These are phyloP conservation scores for Pseudanteris insignis DNA, from an alignment of 2,888 invertebrate species.

Conservation along the genomic window DNA sequence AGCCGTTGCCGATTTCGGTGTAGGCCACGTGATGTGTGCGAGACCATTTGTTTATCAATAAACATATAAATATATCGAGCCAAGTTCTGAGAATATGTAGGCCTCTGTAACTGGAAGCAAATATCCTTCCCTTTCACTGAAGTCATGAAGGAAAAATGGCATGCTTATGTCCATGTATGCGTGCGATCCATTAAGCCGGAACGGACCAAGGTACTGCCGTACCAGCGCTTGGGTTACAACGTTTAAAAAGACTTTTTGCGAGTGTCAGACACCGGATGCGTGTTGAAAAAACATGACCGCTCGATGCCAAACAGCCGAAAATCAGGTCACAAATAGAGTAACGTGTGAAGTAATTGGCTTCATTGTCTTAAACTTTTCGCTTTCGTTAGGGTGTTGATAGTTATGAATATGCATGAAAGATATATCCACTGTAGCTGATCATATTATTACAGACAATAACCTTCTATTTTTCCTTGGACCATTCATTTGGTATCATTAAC, in stretches of 20 bases:
- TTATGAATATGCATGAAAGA: constrained; percentile 28
- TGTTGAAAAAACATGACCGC: constrained; percentile 30
- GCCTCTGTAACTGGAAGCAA: constrained; percentile 45
- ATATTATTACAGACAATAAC: constrained; percentile 11
- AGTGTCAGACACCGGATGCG: constrained; percentile 34
- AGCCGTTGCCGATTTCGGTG: too few relatives aligned
- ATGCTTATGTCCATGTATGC: constrained; percentile 30
- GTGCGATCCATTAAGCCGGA: constrained; percentile 53
- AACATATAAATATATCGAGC: constrained; percentile 2
- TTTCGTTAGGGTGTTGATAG: constrained; percentile 22
- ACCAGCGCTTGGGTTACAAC: constrained; percentile 18
- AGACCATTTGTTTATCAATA: too few relatives aligned
- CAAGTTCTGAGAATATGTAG: constrained; percentile 48
- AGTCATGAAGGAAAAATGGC: constrained; percentile 49
- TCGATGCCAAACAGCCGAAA: constrained; percentile 23
- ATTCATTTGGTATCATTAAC: too few relatives aligned
- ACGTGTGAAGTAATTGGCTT: constrained; percentile 26
- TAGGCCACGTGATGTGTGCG: too few relatives aligned
- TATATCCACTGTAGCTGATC: background rate
- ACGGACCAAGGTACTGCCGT: constrained; percentile 46
- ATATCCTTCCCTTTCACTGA: constrained; percentile 58
- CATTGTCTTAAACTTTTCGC: constrained; percentile 30
- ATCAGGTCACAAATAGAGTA: constrained; percentile 28
- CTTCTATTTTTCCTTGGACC: too few relatives aligned
- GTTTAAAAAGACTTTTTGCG: constrained; percentile 32